phyloP scores from a whole-genome alignment of 2,888 invertebrate genomes.

The Hesperia comma region DNA sequence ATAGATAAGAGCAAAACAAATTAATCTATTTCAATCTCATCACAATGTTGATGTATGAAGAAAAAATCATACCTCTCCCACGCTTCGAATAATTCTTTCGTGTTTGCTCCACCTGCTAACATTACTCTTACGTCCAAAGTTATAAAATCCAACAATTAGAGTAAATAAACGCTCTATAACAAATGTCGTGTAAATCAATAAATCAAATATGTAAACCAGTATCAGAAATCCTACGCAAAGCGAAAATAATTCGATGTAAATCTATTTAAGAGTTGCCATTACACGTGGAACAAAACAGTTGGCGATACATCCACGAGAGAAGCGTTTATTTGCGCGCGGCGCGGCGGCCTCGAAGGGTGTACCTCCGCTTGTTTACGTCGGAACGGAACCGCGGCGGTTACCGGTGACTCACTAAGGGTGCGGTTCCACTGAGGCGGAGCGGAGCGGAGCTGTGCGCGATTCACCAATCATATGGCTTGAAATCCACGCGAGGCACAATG shows the following conservation, averaged over 20 bases:
- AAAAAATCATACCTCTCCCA: conserved; percentile 20
- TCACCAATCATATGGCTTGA: no score
- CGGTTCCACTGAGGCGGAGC: no score
- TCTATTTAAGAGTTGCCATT: conserved; percentile 16
- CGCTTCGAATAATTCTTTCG: conserved; percentile 19
- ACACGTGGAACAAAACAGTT: conserved; percentile 32
- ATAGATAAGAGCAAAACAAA: no score
- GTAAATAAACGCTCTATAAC: conserved; percentile 29
- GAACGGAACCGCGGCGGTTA: conserved; percentile 51
- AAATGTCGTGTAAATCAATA: conserved; percentile 28
- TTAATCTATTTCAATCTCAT: no score
- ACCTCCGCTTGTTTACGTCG: conserved; percentile 69
- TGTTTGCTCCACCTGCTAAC: conserved; percentile 22
- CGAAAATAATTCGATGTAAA: conserved; percentile 17
- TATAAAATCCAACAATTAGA: conserved; percentile 31
- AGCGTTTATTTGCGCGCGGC: conserved; percentile 68
- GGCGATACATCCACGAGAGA: conserved; percentile 55
- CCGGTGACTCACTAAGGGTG: conserved; percentile 72
- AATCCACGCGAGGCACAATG: no score
- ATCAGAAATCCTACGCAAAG: conserved; percentile 23
- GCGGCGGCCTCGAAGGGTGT: conserved; percentile 64
- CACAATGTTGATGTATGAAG: neutral
- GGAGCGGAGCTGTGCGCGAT: no score
- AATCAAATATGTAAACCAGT: conserved; percentile 23
- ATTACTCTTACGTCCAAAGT: conserved; percentile 20